Base-by-base conservation (phyloP, 2,888 invertebrate species). In the Tinea semifulvella region DNA sequence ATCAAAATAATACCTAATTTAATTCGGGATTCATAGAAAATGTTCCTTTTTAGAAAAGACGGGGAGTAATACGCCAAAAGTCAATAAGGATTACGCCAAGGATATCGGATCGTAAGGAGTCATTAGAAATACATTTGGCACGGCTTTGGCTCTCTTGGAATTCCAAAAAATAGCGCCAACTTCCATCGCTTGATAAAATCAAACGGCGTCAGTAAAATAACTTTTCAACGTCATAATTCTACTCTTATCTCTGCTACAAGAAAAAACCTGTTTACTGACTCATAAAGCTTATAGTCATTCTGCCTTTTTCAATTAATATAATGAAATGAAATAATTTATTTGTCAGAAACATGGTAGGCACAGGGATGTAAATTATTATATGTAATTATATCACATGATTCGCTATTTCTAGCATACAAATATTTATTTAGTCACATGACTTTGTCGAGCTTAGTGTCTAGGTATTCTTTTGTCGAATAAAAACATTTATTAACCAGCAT, bases 41-140 rank as follows among this genome's bases (percentile, higher is more conserved):
- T 11, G 31, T 31, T n/a, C 31, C 13, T 31, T 11, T 6, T 31
- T n/a, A 11, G 31, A 31, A n/a, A 11, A 14, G 31, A 14, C 6
- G 31, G 14, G 13, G n/a, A n/a, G n/a, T n/a, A 13, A 13, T 31
- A 31, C 13, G 31, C 31, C 31, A 13, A 31, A 13, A 31, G 31
- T 31, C 31, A 31, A 13, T 31, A 36, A 18, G 36, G 36, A 36
- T 36, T 11, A 40, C 17, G 20, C 6, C 22, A 40, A 40, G 40
- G 40, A 40, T 40, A 40, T 22, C 22, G 40, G 20, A 10, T 20
- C 22, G 20, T 22, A 22, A 13, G 22, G 14, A 40, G 47, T 47
- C 49, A 51, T 51, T 50, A 49, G 49, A 49, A 51, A 49, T n/a
- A 45, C 46, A 49, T 51, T 51, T 53, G 50, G 50, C 51, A 50